Percentiles rank a stretch among this genome's conserved stretches.
Evolutionary conservation across 2,113 vertebrate genomes (phyloP).

Genomic region (Donacobius atricapilla): DNA sequence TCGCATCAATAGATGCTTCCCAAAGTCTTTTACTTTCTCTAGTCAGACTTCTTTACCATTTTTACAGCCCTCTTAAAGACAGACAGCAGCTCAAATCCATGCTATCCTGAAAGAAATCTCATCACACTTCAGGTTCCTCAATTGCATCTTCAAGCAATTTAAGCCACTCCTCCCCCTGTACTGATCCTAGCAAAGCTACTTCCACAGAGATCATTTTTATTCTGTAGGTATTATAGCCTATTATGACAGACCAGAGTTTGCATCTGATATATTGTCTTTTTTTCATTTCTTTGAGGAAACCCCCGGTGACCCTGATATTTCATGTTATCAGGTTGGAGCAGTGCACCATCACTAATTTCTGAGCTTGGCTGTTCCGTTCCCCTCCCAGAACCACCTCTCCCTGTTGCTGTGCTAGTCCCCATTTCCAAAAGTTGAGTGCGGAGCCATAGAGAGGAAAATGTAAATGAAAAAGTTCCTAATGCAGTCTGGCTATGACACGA

Average conservation of each 20-base stretch:
- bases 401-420: background rate
- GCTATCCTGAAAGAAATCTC: background rate
- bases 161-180: background rate
- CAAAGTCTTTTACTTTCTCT: background rate
- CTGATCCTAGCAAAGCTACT: background rate
- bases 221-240: background rate
- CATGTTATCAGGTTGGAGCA: background rate
- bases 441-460: background rate
- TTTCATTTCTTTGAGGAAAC: background rate
- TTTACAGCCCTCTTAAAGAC: background rate
- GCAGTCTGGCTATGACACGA: constrained; percentile 1
- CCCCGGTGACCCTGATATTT: background rate
- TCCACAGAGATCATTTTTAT: background rate
- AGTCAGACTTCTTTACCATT: background rate
- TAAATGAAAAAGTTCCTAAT: constrained; percentile 38
- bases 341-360: background rate
- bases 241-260: background rate
- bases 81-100: background rate
- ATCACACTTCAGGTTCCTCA: background rate
- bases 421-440: background rate
- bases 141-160: background rate
- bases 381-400: background rate
- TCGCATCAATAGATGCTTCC: background rate
- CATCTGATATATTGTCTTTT: background rate
- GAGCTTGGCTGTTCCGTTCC: background rate